These are phyloP conservation scores for Upupa epops DNA, from an alignment of 2,113 vertebrate species.

Conservation along the genomic window DNA sequence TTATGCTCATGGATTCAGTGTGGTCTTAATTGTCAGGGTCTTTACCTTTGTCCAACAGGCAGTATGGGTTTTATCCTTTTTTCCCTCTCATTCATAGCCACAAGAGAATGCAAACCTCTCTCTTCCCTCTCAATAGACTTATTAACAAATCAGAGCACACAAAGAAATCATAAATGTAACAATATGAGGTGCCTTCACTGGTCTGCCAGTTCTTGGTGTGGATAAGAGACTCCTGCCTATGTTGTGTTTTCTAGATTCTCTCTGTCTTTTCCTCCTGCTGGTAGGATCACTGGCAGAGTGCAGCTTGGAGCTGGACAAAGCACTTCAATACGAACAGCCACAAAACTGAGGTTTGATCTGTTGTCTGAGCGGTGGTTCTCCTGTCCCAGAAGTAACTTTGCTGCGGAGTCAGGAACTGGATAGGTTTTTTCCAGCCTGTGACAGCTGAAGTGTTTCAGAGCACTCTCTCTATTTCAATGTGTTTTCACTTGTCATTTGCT, in stretches of 20 bases:
- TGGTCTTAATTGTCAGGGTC: not conserved
- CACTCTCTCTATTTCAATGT: not conserved
- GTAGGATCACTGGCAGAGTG: not conserved
- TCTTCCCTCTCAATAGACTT: not conserved
- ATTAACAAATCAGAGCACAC: not conserved
- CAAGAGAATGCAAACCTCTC: not conserved
- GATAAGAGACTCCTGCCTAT: not conserved
- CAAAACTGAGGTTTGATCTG: not conserved
- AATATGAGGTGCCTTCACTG: not conserved
- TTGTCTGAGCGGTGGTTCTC: not conserved
- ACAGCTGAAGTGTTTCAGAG: not conserved
- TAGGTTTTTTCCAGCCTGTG: not conserved
- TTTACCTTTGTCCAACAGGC: not conserved
- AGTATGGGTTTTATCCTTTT: not conserved
- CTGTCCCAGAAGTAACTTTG: not conserved
- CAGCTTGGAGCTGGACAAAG: not conserved
- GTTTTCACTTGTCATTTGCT: not conserved
- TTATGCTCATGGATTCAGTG: not conserved
- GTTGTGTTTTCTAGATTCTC: not conserved
- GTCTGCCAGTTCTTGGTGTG: not conserved
- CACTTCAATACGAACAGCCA: not conserved
- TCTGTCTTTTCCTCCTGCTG: not conserved
- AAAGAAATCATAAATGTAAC: not conserved
- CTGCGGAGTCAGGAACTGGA: not conserved
- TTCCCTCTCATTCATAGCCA: not conserved